A percentile compares a stretch with the other conserved stretches of the same genome.
These are phyloP conservation scores for Symphodus melops DNA, from an alignment of 2,113 vertebrate species.

Conservation along the genomic window DNA sequence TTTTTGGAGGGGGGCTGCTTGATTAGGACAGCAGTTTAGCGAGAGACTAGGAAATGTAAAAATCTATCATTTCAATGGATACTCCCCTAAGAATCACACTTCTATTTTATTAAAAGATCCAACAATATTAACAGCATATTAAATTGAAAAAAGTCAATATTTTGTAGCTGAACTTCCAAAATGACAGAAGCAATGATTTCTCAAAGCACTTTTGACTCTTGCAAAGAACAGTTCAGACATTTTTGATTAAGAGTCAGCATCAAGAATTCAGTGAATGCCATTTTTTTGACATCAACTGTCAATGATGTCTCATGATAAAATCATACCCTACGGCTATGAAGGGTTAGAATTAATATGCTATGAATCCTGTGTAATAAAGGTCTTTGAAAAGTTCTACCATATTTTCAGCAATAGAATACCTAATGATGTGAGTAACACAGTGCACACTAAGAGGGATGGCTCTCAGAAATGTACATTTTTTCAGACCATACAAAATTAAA, in stretches of 20 bases:
- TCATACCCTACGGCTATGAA: conserved; percentile 53
- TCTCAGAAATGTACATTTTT: neutral
- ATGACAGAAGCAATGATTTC: conserved; percentile 59
- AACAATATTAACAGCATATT: conserved; percentile 17
- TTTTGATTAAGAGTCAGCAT: conserved; percentile 48
- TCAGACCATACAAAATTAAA: neutral
- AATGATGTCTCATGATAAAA: conserved; percentile 59
- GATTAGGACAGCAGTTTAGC: conserved; percentile 18
- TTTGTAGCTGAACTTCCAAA: conserved; percentile 20
- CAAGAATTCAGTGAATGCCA: conserved; percentile 35
- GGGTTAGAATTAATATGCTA: no score
- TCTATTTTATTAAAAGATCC: conserved; percentile 20
- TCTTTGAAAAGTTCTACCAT: conserved; percentile 52
- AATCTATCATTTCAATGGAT: conserved; percentile 25
- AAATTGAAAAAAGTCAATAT: conserved; percentile 5
- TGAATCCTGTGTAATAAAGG: conserved; percentile 43
- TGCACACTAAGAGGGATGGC: conserved; percentile 7
- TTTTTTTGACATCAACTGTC: conserved; percentile 63
- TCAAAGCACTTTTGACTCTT: conserved; percentile 56
- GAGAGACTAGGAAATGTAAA: conserved; percentile 6
- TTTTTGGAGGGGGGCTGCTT: neutral
- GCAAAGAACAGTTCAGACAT: conserved; percentile 50
- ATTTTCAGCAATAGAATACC: conserved; percentile 5
- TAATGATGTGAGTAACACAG: neutral
- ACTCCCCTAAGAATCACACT: conserved; percentile 14